Percentiles rank a stretch among this genome's conserved stretches.
These are phyloP conservation scores for Tylochromis polylepis DNA, from an alignment of 2,113 vertebrate genomes.

Conservation along the genomic window DNA sequence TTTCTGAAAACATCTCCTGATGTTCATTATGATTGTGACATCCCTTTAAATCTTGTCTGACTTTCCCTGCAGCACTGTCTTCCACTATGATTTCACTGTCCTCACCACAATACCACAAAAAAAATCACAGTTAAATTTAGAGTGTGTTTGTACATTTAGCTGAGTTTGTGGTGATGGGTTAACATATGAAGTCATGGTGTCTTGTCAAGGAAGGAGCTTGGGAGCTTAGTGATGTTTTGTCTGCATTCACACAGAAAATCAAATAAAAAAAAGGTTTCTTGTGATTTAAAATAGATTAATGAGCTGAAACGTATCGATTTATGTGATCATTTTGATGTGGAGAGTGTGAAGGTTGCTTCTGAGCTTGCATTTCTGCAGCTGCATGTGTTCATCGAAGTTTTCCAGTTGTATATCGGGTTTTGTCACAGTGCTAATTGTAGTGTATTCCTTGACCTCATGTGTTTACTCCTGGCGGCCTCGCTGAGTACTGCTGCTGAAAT, in stretches of 20 bases:
- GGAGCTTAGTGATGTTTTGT: not conserved
- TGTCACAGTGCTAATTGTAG: conserved; percentile 52
- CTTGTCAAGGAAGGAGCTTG: conserved; percentile 1
- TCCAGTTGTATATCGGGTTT: conserved; percentile 48
- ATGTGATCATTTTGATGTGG: conserved; percentile 32
- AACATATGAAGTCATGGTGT: conserved; percentile 22
- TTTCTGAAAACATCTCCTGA: not conserved
- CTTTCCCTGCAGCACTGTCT: conserved; percentile 11
- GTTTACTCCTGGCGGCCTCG: conserved; percentile 45
- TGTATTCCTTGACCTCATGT: conserved; percentile 68
- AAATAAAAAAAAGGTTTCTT: not conserved
- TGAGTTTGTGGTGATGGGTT: conserved; percentile 7
- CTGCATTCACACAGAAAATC: not conserved
- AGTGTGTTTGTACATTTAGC: not conserved
- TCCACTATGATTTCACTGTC: conserved; percentile 31
- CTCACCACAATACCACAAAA: not conserved
- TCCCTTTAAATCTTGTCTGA: conserved; percentile 2
- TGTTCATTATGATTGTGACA: not conserved
- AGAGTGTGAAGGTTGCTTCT: not conserved
- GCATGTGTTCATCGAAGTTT: not conserved
- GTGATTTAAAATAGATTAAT: conserved; percentile 1
- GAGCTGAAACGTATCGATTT: conserved; percentile 28
- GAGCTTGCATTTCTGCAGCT: not conserved
- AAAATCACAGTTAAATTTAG: conserved; percentile 8
- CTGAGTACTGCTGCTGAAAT: conserved; percentile 42